Percentiles rank a stretch among this genome's conserved stretches.
Evolutionary conservation across 2,797 vertebrate species (phyloP).

Genomic region (Rhinoraja longicauda): DNA sequence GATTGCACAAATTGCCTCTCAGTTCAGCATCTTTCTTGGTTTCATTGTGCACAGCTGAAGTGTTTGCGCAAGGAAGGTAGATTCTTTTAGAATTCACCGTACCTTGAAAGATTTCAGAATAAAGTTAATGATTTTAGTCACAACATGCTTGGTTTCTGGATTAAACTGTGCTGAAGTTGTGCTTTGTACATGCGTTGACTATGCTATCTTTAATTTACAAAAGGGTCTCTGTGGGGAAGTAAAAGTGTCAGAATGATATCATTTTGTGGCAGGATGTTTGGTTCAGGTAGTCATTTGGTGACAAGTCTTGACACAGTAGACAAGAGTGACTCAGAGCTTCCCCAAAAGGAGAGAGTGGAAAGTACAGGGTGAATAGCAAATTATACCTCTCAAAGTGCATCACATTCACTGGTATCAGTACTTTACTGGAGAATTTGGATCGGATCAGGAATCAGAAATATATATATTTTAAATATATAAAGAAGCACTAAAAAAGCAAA

Average conservation of each 20-base stretch:
- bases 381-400: neutral
- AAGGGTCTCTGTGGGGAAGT: neutral
- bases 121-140: neutral
- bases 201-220: neutral
- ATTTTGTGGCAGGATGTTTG: neutral
- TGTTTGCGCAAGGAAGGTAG: neutral
- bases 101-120: constrained; percentile 9
- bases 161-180: neutral
- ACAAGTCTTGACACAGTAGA: neutral
- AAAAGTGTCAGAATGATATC: neutral
- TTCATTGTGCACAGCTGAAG: neutral
- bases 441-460: neutral
- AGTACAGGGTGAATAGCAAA: neutral
- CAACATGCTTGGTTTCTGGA: neutral
- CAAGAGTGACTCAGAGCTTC: neutral
- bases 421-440: neutral
- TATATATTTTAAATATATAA: neutral
- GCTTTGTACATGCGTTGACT: neutral
- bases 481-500: neutral
- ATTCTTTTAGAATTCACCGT: no score
- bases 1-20: neutral
- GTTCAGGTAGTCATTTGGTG: neutral
- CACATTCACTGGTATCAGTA: neutral
- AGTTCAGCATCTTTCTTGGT: neutral
- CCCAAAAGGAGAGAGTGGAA: neutral